A percentile compares a stretch with the other conserved stretches of the same genome.
These are phyloP conservation scores for Arrhamphus sclerolepis DNA, from an alignment of 2,797 vertebrate species.

Conservation along the genomic window DNA sequence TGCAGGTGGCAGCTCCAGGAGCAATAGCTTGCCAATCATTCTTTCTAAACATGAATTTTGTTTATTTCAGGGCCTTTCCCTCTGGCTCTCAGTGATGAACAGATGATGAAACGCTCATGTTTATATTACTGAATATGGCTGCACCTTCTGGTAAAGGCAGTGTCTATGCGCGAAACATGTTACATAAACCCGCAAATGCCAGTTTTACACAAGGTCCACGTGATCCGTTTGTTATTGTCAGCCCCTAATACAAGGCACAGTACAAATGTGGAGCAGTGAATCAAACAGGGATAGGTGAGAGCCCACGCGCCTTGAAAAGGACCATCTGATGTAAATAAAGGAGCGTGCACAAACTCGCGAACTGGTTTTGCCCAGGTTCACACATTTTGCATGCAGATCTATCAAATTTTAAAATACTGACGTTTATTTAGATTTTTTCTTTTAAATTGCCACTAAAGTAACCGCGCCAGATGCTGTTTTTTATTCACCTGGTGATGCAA, in stretches of 20 bases:
- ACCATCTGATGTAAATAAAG: neutral
- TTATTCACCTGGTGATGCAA: constrained; percentile 57
- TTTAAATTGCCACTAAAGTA: no score
- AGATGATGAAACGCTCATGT: constrained; percentile 30
- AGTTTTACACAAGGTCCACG: constrained; percentile 64
- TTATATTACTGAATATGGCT: constrained; percentile 41
- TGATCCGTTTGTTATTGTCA: constrained; percentile 80
- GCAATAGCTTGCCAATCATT: constrained; percentile 25
- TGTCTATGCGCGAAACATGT: constrained; percentile 53
- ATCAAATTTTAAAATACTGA: no score
- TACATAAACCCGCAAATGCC: constrained; percentile 76
- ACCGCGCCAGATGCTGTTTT: neutral
- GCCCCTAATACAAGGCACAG: neutral
- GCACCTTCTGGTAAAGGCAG: constrained; percentile 31
- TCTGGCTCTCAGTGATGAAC: constrained; percentile 36
- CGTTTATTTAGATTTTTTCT: no score
- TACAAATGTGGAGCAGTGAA: constrained; percentile 12
- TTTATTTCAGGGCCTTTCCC: constrained; percentile 4
- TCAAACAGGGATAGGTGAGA: neutral
- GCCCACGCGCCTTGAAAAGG: neutral
- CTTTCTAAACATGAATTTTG: constrained; percentile 18
- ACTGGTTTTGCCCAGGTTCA: no score
- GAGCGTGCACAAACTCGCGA: constrained; percentile 19
- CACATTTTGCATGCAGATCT: constrained; percentile 6
- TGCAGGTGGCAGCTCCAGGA: constrained; percentile 41